Evolutionary conservation across 2,113 vertebrate species (phyloP).

Genomic region (Cervus canadensis): DNA sequence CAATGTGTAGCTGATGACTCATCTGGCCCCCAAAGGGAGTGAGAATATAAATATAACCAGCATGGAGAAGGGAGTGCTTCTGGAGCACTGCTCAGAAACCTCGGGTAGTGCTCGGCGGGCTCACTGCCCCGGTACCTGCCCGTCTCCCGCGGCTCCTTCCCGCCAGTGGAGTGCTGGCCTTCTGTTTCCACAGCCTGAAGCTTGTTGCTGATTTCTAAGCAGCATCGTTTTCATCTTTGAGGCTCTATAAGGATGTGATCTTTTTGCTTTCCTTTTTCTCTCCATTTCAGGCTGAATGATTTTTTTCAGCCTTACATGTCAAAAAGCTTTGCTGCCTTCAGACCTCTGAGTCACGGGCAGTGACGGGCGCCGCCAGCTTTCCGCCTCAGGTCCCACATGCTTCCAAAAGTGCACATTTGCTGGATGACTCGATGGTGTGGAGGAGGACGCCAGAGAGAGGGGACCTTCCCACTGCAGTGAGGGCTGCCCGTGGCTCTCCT

Average conservation of each 20-base stretch:
- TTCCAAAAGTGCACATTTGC: constrained; percentile 34
- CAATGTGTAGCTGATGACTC: constrained; percentile 65
- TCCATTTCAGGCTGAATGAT: neutral
- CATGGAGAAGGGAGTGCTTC: constrained; percentile 26
- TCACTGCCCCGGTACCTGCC: neutral
- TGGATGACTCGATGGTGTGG: constrained; percentile 55
- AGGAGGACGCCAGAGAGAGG: constrained; percentile 36
- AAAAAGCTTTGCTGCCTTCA: constrained; percentile 21
- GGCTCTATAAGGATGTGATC: neutral
- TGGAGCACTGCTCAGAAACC: neutral
- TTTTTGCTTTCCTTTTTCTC: neutral
- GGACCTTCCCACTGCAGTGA: neutral
- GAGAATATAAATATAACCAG: constrained; percentile 65
- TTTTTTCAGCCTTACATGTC: neutral
- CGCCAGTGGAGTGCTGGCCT: neutral
- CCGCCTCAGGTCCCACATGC: neutral
- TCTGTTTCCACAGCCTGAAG: neutral
- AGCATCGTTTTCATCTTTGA: neutral
- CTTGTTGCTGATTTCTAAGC: neutral
- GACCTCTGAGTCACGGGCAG: constrained; percentile 46
- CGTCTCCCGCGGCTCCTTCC: neutral
- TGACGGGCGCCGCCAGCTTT: neutral
- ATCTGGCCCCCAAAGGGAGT: constrained; percentile 46
- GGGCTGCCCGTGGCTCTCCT: neutral
- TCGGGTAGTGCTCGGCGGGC: neutral